Conservation (phyloP, 2,113 vertebrate species). For the pig (Sus scrofa) region T2T-Sscrofa CM000815.6:134936501-134937000, state of each 20-base stretch:
- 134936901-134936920: conserved; percentile 62
- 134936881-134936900: neutral
- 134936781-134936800: conserved; percentile 53
- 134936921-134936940: conserved; percentile 52
- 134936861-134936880: conserved; percentile 47
- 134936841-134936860: conserved; percentile 60
- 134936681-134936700: neutral
- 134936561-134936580: conserved; percentile 8
- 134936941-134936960: too few species aligned
- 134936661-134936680: conserved; percentile 62
- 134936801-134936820: conserved; percentile 59
- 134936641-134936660: conserved; percentile 49
- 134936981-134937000: too few species aligned
- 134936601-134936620: neutral
- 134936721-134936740: conserved; percentile 57
- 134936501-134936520: neutral
- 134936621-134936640: neutral
- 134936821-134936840: conserved; percentile 48
- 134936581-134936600: conserved; percentile 7
- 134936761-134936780: conserved; percentile 21
- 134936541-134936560: neutral
- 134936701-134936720: conserved; percentile 65
- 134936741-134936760: conserved; percentile 58
- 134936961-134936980: too few species aligned
- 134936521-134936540: neutral